Evolutionary conservation across 37 sponge, comb jelly and placozoan genomes (phyloP).

Genomic region (Diacarnus erythraeanus): DNA sequence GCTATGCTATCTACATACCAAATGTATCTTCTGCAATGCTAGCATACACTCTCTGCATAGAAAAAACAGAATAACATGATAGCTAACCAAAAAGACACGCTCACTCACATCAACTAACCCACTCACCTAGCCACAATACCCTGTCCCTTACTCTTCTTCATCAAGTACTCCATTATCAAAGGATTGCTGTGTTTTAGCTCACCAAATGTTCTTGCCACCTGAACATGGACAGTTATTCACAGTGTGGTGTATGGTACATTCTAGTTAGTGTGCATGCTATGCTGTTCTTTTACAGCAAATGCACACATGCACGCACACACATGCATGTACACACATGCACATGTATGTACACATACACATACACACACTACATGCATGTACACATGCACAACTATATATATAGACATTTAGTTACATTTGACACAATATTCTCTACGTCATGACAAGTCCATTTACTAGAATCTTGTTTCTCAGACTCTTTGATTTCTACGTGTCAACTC

Average conservation of each 20-base stretch:
- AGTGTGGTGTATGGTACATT: no score
- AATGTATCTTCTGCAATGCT: neutral
- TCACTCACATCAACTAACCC: neutral
- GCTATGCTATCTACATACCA: neutral
- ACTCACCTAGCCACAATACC: slow-evolving; percentile 30
- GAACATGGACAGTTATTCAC: neutral
- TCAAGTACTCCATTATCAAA: slow-evolving; percentile 12
- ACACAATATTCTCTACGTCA: neutral
- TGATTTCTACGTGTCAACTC: neutral
- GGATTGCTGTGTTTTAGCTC: slow-evolving; percentile 2
- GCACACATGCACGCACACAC: neutral
- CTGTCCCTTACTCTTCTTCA: slow-evolving; percentile 37
- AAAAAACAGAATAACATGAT: neutral
- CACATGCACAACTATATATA: no score
- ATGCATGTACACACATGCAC: slow-evolving; percentile 35
- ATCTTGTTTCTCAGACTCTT: no score
- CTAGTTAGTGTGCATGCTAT: neutral
- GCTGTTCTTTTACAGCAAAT: neutral
- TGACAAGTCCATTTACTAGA: neutral
- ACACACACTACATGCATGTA: slow-evolving; percentile 25
- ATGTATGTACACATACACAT: slow-evolving; percentile 42
- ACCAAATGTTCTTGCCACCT: slow-evolving; percentile 27
- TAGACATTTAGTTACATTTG: neutral
- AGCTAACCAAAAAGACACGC: neutral
- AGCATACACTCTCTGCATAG: slow-evolving; percentile 1